Evolutionary conservation across 2,113 vertebrate species (phyloP), one percentile per base, ranked within the genome.

Genomic region (Anguilla japonica): DNA sequence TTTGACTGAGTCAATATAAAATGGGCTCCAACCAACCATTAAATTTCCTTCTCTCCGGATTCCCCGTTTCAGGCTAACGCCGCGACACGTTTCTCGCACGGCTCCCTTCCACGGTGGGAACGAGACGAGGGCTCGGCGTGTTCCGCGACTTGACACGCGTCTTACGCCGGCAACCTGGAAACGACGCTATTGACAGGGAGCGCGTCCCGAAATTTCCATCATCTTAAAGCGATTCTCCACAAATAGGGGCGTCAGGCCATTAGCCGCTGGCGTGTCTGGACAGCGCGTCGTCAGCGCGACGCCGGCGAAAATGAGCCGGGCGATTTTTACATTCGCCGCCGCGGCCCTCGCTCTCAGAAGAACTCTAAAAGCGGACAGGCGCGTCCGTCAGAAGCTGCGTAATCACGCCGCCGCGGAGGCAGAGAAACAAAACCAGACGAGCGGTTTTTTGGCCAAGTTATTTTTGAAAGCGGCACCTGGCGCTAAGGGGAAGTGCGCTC

Each of bases 401-500:
- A 75, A 75, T 75, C 71, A 26, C n/a, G 11, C 26, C 9, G 11
- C n/a, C 11, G n/a, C 13, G 71, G 71, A 13, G 22, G 22, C 1
- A 67, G 5, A 67, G 14, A 67, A 83, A 82, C 53, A 83, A 39
- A 83, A 60, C 7, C 39, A 29, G 22, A 83, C 3, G 16, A 40
- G 40, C 6, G 4, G 34, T 50, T 34, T 60, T 60, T 34, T 1
- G 14, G 56, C 14, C 0, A 63, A 86, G 15, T 41, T 41, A 63
- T 83, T 63, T 50, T 22, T 8, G 82, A 60, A 34, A 60, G 53
- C 16, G 26, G 41, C 81, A 82, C 29, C 46, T 80, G 75, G 67
- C 85, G 39, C 20, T 81, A 82, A 53, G 57, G 85, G 34, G 79
- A 86, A 86, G 79, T 82, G 82, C 29, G 53, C 34, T 22, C 34